Conservation (phyloP, 2,888 invertebrate genomes). For the Eurytoma adleriae region DNA sequence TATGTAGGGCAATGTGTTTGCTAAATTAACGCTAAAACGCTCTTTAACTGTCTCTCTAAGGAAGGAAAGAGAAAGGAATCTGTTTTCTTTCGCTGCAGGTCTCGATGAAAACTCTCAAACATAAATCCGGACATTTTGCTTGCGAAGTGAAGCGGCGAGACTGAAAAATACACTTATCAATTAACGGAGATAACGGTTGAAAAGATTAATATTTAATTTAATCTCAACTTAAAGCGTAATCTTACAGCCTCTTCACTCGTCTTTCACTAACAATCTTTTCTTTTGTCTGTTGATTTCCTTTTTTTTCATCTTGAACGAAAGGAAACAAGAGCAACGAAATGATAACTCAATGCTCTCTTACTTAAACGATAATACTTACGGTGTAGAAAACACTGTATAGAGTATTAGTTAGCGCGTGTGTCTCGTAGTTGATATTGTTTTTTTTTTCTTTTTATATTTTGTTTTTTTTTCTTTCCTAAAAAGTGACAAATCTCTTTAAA, state of each 20-base stretch:
- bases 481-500: neutral
- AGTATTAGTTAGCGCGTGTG: constrained; percentile 42
- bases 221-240: constrained; percentile 20
- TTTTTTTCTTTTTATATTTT: constrained; percentile 35
- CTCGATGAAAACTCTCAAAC: constrained; percentile 19
- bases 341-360: constrained; percentile 51
- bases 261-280: constrained; percentile 39
- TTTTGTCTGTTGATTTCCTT: neutral
- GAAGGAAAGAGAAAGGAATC: neutral
- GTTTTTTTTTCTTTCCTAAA: constrained; percentile 11
- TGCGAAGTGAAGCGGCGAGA: constrained; percentile 46
- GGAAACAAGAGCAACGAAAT: constrained; percentile 27
- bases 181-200: constrained; percentile 42
- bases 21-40: constrained; percentile 47
- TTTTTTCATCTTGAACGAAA: constrained; percentile 22
- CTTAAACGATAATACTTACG: constrained; percentile 51
- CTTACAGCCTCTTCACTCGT: constrained; percentile 37
- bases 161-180: constrained; percentile 48
- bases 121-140: constrained; percentile 52
- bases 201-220: constrained; percentile 41
- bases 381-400: constrained; percentile 25
- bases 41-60: constrained; percentile 48
- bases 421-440: constrained; percentile 32
- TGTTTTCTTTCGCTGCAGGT: constrained; percentile 36
- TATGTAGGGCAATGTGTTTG: constrained; percentile 18